A percentile compares a stretch with the other conserved stretches of the same genome.
phyloP scores from a whole-genome alignment of 2,797 vertebrate genomes.

The Sardinella longiceps region DNA sequence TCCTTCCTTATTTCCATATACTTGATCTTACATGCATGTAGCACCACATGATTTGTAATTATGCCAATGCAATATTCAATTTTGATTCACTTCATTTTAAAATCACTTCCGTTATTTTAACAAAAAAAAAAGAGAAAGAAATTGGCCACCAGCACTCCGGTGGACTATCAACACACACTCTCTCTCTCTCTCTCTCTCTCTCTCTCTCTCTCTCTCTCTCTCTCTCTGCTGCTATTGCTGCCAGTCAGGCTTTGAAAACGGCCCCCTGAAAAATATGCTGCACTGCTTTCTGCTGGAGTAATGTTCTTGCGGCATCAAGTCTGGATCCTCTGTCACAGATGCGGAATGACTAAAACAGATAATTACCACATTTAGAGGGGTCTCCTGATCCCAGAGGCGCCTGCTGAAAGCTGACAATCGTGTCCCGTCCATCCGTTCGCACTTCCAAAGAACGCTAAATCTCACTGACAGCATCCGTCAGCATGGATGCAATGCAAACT shows the following conservation, averaged over 20 bases:
- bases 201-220: not conserved
- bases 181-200: not conserved
- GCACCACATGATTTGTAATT: not conserved
- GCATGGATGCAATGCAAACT: constrained; percentile 46
- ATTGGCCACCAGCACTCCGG: not conserved
- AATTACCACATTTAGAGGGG: constrained; percentile 36
- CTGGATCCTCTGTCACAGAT: constrained; percentile 26
- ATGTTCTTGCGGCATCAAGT: not conserved
- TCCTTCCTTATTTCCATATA: not conserved
- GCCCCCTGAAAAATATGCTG: not conserved
- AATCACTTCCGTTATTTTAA: not conserved
- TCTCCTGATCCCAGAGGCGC: constrained; percentile 49
- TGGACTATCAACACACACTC: not conserved
- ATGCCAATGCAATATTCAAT: not conserved
- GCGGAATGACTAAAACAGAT: constrained; percentile 28
- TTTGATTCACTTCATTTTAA: not conserved
- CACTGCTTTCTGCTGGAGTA: not conserved
- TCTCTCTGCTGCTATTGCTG: not conserved
- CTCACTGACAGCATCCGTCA: constrained; percentile 59
- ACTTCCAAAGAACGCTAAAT: constrained; percentile 50
- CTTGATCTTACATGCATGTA: not conserved
- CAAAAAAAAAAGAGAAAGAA: not conserved
- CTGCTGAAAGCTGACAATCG: constrained; percentile 61
- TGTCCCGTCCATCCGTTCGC: constrained; percentile 49
- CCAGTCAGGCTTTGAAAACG: constrained; percentile 11